Conservation (phyloP, 1,140 invertebrate genomes). For the Brachionus calyciflorus region DNA sequence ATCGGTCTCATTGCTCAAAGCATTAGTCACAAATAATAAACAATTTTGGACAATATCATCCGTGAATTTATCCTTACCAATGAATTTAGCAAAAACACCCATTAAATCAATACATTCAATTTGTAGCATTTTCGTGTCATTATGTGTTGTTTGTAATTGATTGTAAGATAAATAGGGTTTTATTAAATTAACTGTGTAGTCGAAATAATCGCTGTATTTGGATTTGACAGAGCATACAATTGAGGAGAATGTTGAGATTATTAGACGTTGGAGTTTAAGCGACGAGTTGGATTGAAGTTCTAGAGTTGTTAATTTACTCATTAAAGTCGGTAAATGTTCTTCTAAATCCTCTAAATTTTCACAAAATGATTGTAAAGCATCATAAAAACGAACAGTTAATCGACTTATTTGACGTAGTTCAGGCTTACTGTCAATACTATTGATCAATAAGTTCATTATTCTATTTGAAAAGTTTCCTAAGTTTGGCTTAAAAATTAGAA, state of each 20-base stretch:
- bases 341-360: conserved; percentile 44
- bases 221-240: conserved; percentile 45
- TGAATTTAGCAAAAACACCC: conserved; percentile 37
- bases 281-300: conserved; percentile 4
- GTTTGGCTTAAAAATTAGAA: conserved; percentile 20
- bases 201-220: conserved; percentile 6
- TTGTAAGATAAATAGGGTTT: conserved; percentile 36
- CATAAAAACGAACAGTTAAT: conserved; percentile 40
- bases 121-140: conserved; percentile 36
- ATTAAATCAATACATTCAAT: conserved; percentile 45
- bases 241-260: conserved; percentile 30
- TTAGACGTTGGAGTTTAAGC: conserved; percentile 12
- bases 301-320: conserved; percentile 39
- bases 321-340: conserved; percentile 32
- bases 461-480: conserved; percentile 7
- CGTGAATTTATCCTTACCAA: conserved; percentile 27
- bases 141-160: background rate
- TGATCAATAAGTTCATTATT: conserved; percentile 24
- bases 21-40: conserved; percentile 28
- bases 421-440: background rate
- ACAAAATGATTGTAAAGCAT: conserved; percentile 43
- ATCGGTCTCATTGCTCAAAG: background rate
- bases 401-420: conserved; percentile 17
- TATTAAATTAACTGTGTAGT: conserved; percentile 29
- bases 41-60: conserved; percentile 31